These are phyloP conservation scores for Troides oblongomaculatus DNA, from an alignment of 2,888 invertebrate species.

Conservation along the genomic window DNA sequence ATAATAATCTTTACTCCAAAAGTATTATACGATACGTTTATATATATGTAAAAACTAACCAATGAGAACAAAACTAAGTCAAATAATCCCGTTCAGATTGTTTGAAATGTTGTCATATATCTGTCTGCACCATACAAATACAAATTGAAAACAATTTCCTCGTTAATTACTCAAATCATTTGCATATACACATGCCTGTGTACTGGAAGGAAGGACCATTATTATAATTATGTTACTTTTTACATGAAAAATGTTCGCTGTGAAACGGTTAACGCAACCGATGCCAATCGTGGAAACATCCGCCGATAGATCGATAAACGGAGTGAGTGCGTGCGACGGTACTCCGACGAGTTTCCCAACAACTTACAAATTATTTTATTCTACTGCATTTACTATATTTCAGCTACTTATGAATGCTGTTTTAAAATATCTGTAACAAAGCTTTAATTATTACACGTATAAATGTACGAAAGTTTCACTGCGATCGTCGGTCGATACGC, in stretches of 20 bases:
- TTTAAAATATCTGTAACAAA: conserved; percentile 51
- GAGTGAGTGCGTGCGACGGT: conserved; percentile 47
- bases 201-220: conserved; percentile 74
- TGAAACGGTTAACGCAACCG: conserved; percentile 65
- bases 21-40: not conserved
- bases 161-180: conserved; percentile 72
- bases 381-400: conserved; percentile 27
- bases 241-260: conserved; percentile 67
- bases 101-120: conserved; percentile 40
- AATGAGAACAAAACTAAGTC: not conserved
- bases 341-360: conserved; percentile 68
- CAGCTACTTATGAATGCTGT: conserved; percentile 49
- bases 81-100: conserved; percentile 38
- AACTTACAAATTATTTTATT: conserved; percentile 64
- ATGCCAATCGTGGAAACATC: conserved; percentile 70
- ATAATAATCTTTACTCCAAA: not conserved
- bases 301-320: conserved; percentile 76
- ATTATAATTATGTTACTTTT: conserved; percentile 74
- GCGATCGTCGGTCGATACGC: conserved; percentile 70
- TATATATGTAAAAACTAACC: not conserved
- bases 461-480: conserved; percentile 57
- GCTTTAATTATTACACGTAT: conserved; percentile 58
- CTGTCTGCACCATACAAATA: conserved; percentile 55
- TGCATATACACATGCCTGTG: conserved; percentile 70
- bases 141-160: conserved; percentile 70